Percentiles rank a stretch among this genome's conserved stretches.
phyloP scores from a whole-genome alignment of 1,140 invertebrate species.

The Mactra quadrangularis region DNA sequence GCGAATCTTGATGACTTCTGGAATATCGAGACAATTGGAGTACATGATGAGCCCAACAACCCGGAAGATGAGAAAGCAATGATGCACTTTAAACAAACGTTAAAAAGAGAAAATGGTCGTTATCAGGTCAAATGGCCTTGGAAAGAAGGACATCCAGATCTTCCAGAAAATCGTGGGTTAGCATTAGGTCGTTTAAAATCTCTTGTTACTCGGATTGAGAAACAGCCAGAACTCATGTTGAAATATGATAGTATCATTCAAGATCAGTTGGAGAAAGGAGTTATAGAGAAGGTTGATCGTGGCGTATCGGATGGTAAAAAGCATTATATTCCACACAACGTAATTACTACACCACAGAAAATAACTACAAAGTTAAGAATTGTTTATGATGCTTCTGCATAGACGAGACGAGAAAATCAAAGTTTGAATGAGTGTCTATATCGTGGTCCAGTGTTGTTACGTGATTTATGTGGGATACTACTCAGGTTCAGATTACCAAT shows the following conservation, averaged over 20 bases:
- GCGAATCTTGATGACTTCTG: constrained; percentile 19
- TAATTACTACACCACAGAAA: not conserved
- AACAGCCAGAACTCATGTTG: not conserved
- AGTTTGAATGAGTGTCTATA: constrained; percentile 29
- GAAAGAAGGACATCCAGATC: constrained; percentile 4
- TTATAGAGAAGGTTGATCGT: not conserved
- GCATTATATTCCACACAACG: constrained; percentile 27
- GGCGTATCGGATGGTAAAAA: not conserved
- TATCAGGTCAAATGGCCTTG: constrained; percentile 23
- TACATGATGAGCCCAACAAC: not conserved
- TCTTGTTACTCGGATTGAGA: not conserved
- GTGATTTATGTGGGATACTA: not conserved
- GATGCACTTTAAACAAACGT: constrained; percentile 3
- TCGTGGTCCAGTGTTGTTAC: too few species aligned
- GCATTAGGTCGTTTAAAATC: constrained; percentile 12
- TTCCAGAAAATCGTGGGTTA: constrained; percentile 15
- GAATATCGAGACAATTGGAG: constrained; percentile 17
- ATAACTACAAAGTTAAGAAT: not conserved
- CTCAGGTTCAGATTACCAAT: constrained; percentile 1
- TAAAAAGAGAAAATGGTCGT: not conserved
- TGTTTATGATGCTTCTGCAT: constrained; percentile 13
- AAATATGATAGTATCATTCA: not conserved
- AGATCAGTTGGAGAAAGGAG: not conserved
- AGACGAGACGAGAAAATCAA: not conserved
- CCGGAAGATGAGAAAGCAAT: constrained; percentile 1